phyloP scores from a whole-genome alignment of 1,140 invertebrate species.

The Melipona quadrifasciata region DNA sequence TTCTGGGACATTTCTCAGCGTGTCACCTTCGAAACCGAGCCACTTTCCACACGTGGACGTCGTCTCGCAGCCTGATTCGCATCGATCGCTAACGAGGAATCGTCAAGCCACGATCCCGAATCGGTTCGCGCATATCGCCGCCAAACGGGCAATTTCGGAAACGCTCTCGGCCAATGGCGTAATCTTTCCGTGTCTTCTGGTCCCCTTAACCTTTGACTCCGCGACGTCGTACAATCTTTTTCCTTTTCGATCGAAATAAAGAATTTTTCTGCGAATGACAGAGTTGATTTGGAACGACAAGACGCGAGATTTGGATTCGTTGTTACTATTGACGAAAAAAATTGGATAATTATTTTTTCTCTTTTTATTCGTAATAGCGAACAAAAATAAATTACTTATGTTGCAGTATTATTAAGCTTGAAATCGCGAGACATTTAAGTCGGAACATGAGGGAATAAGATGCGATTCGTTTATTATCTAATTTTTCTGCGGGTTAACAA shows the following conservation, averaged over 20 bases:
- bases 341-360: background rate
- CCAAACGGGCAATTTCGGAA: constrained; percentile 33
- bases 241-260: no score
- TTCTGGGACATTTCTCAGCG: constrained; percentile 66
- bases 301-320: no score
- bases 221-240: no score
- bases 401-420: background rate
- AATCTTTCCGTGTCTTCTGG: background rate
- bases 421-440: background rate
- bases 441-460: background rate
- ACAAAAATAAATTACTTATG: no score
- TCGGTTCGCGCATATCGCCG: constrained; percentile 44
- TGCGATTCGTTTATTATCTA: background rate
- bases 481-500: background rate
- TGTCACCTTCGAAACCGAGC: constrained; percentile 39
- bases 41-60: constrained; percentile 55
- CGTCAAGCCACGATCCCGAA: constrained; percentile 24
- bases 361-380: background rate
- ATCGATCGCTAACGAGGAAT: constrained; percentile 45
- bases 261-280: background rate
- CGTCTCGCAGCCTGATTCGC: constrained; percentile 52
- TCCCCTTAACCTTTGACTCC: constrained; percentile 6
- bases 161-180: constrained; percentile 5
- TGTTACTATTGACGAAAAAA: background rate
- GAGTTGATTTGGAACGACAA: background rate